Conservation (phyloP, 1,140 invertebrate species). For the Uloborus diversus region DNA sequence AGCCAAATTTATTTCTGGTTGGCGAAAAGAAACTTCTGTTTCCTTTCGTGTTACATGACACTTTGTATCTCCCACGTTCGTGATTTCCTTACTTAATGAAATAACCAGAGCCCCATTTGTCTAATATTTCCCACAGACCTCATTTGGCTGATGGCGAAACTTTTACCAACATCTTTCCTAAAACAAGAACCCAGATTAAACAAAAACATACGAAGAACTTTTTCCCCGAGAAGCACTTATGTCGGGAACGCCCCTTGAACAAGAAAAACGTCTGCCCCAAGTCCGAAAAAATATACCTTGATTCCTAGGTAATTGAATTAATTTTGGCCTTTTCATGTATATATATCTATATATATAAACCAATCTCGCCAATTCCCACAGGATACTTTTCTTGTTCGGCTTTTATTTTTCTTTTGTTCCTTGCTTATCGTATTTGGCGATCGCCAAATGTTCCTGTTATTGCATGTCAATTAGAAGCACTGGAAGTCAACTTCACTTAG, state of each 20-base stretch:
- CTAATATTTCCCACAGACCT: too few species aligned
- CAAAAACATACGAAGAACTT: too few species aligned
- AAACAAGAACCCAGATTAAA: too few species aligned
- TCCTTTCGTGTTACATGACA: too few species aligned
- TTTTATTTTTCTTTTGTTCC: neutral
- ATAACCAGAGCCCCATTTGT: too few species aligned
- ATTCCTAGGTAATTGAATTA: constrained; percentile 47
- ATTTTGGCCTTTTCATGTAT: constrained; percentile 51
- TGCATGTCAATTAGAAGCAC: constrained; percentile 44
- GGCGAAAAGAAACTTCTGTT: too few species aligned
- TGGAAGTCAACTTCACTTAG: constrained; percentile 4
- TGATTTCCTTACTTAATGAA: too few species aligned
- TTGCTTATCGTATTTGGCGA: constrained; percentile 1
- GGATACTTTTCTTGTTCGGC: constrained; percentile 16
- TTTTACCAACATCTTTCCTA: too few species aligned
- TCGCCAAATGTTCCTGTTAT: constrained; percentile 36
- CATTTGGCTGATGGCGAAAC: too few species aligned
- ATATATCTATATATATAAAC: constrained; percentile 50
- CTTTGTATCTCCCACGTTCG: too few species aligned
- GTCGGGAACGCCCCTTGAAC: constrained; percentile 25
- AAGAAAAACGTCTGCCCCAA: constrained; percentile 14
- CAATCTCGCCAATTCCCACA: constrained; percentile 46
- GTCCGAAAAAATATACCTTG: neutral
- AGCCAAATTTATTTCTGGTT: too few species aligned
- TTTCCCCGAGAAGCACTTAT: constrained; percentile 37